phyloP scores from a whole-genome alignment of 2,797 vertebrate genomes.

The Hypotaenidia philippensis region DNA sequence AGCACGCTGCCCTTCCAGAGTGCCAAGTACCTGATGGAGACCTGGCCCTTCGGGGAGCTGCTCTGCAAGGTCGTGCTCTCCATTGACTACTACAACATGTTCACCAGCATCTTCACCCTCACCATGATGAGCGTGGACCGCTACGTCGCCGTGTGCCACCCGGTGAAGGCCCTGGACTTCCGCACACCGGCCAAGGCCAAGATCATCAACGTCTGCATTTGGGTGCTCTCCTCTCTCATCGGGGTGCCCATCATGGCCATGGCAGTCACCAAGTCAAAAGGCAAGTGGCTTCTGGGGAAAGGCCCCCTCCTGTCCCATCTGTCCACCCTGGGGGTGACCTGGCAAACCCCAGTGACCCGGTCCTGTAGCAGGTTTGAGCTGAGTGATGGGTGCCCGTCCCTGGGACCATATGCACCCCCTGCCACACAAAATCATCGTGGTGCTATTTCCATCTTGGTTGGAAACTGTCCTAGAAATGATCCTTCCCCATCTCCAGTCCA shows the following conservation, averaged over 20 bases:
- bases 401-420: not conserved
- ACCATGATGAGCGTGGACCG: conserved; percentile 99
- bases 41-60: conserved; percentile 94
- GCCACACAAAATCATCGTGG: not conserved
- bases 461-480: not conserved
- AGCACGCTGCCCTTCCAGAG: conserved; percentile 98
- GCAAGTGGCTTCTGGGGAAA: conserved; percentile 74
- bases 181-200: conserved; percentile 95
- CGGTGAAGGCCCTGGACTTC: conserved; percentile 93
- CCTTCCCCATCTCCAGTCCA: not conserved
- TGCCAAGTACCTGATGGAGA: conserved; percentile 94
- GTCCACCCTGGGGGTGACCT: not conserved
- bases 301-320: not conserved
- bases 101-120: conserved; percentile 97
- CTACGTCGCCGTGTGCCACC: conserved; percentile 95
- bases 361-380: not conserved
- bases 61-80: conserved; percentile 93
- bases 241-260: conserved; percentile 95
- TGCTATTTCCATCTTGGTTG: not conserved
- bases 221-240: conserved; percentile 92
- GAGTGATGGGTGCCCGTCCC: not conserved
- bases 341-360: not conserved
- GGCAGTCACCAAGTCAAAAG: conserved; percentile 89
- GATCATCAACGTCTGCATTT: conserved; percentile 95
- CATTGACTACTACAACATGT: conserved; percentile 99